Percentiles rank a stretch among this genome's conserved stretches.
These are phyloP conservation scores for Isaurus tuberculatus DNA, from an alignment of 92 coral and sea anemone species.

Conservation along the genomic window DNA sequence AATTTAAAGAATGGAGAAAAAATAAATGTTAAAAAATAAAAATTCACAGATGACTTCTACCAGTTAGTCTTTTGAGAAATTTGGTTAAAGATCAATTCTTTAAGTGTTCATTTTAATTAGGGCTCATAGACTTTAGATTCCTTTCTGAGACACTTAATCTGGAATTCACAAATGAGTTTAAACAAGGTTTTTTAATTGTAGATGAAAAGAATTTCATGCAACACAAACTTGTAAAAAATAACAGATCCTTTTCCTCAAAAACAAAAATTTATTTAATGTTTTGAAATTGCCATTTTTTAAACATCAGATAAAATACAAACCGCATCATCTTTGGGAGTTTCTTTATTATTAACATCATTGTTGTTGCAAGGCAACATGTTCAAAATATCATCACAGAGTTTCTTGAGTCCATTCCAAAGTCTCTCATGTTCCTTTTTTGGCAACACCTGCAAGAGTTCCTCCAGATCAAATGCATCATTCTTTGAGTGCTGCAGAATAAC, in stretches of 20 bases:
- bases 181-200: no score
- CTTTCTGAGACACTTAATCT: no score
- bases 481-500: constrained; percentile 75
- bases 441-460: constrained; percentile 86
- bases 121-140: no score
- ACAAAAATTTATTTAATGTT: neutral
- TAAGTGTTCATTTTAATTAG: no score
- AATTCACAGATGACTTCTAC: neutral
- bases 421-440: constrained; percentile 84
- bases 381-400: constrained; percentile 59
- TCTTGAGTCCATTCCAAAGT: constrained; percentile 82
- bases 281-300: neutral
- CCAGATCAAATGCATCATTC: constrained; percentile 87
- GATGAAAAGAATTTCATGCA: no score
- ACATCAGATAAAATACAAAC: constrained; percentile 3
- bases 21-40: neutral
- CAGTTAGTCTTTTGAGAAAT: no score
- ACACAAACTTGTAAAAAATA: neutral
- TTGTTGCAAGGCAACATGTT: constrained; percentile 53
- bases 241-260: neutral
- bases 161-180: no score
- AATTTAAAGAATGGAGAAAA: constrained; percentile 1
- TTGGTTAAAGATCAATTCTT: no score
- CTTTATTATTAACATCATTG: constrained; percentile 44
- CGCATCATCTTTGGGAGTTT: constrained; percentile 35